Evolutionary conservation across 2,797 vertebrate genomes (phyloP).

Genomic region (Poecilia wingei): DNA sequence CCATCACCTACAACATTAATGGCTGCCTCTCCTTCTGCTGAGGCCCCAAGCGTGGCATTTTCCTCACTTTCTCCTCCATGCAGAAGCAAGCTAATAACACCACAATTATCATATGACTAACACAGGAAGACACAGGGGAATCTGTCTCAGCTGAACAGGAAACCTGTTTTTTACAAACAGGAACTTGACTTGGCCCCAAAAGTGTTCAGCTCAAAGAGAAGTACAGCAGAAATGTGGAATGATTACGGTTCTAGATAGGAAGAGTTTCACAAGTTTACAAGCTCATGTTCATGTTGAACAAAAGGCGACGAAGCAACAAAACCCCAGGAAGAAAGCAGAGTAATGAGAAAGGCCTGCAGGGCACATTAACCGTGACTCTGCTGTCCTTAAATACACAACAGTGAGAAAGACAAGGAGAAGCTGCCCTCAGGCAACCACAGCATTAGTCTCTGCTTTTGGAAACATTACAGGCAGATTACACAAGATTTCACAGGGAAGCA

Average conservation of each 20-base stretch:
- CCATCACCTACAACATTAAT: not conserved
- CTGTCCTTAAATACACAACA: not conserved
- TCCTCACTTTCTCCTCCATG: not conserved
- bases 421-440: not conserved
- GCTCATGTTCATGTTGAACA: not conserved
- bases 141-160: conserved; percentile 34
- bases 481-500: conserved; percentile 28
- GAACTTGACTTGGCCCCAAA: conserved; percentile 17
- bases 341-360: not conserved
- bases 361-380: not conserved
- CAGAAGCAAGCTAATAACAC: conserved; percentile 10
- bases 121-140: conserved; percentile 38
- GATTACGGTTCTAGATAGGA: not conserved
- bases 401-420: conserved; percentile 21
- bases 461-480: conserved; percentile 29
- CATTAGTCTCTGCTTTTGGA: conserved; percentile 23
- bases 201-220: conserved; percentile 8
- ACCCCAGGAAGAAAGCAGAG: not conserved
- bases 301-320: not conserved
- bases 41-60: not conserved
- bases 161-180: conserved; percentile 14
- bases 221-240: not conserved
- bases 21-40: not conserved
- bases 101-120: conserved; percentile 6
- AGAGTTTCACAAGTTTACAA: not conserved